Evolutionary conservation across 2,888 invertebrate species (phyloP), one percentile per base, ranked within the genome.

Genomic region (Conus canariensis): DNA sequence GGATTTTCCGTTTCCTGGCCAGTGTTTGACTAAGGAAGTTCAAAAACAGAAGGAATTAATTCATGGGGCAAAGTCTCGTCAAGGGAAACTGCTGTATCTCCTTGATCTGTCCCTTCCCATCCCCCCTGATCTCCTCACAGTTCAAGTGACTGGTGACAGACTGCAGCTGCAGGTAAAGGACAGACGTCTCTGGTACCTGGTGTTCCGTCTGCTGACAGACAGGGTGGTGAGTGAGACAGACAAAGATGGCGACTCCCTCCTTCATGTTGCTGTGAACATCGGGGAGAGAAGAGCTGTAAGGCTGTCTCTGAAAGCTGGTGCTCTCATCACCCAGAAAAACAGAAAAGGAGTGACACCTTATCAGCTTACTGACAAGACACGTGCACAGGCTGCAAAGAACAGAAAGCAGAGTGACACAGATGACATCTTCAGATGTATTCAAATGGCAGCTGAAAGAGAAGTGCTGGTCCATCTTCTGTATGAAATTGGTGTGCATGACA

Each of bases 131-230:
- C 8, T 82, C 16, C 56, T 82, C 56, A 82, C n/a, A 70, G 70
- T 70, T 14, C 16, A 22, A 22, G 70, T 70, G 19, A 56, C 16
- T 1, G 1, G 16, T 12, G 82, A 45, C 45, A 6, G 6, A 6
- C n/a, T 77, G 25, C 25, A 19, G 56, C 56, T 82, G 2, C 45
- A 82, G 82, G 82, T 82, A 9, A 56, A 45, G n/a, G 82, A 82
- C 45, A 45, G 56, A 19, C 56, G 56, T 19, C n/a, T 45, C 22
- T 85, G 85, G 85, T 59, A 85, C n/a, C 60, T 85, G 85, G 59
- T 59, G 85, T 59, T 85, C 30, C 58, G 85, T 60, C 85, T 85
- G 25, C 85, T 85, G 59, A 14, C 59, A 25, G 85, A 85, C 85
- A 85, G 85, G n/a, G n/a, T n/a, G 59, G 59, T 85, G 22, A 22